Evolutionary conservation across 2,797 vertebrate species (phyloP).

Genomic region (Malacoraja senta): DNA sequence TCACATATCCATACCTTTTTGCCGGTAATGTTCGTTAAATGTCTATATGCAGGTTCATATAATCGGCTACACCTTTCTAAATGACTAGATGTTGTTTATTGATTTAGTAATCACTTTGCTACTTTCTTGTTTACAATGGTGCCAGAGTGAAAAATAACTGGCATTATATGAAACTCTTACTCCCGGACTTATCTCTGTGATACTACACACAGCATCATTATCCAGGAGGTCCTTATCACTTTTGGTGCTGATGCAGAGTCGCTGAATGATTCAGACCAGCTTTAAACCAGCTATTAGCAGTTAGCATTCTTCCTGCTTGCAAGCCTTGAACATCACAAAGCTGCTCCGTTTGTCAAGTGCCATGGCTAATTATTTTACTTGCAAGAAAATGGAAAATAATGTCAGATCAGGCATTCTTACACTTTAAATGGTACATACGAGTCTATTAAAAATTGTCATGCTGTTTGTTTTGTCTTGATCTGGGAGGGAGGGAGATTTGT

Average conservation of each 20-base stretch:
- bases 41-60: conserved; percentile 14
- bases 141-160: conserved; percentile 75
- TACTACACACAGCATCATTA: conserved; percentile 65
- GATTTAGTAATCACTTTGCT: conserved; percentile 24
- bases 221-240: conserved; percentile 68
- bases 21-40: conserved; percentile 32
- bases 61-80: conserved; percentile 31
- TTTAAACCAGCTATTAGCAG: conserved; percentile 2
- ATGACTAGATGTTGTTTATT: conserved; percentile 36
- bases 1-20: background rate
- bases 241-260: conserved; percentile 45
- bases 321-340: conserved; percentile 2
- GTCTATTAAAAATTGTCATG: background rate
- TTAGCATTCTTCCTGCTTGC: background rate
- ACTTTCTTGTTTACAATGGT: conserved; percentile 62
- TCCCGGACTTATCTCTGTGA: conserved; percentile 65
- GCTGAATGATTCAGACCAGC: conserved; percentile 31
- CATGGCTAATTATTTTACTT: conserved; percentile 10
- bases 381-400: conserved; percentile 5
- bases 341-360: background rate
- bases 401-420: background rate
- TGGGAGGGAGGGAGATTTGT: too few relatives aligned
- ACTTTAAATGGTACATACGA: background rate
- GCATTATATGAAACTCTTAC: conserved; percentile 66
- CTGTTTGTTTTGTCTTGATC: background rate